Conservation (phyloP, 2,113 vertebrate species). For the Trematocara marginatum region DNA sequence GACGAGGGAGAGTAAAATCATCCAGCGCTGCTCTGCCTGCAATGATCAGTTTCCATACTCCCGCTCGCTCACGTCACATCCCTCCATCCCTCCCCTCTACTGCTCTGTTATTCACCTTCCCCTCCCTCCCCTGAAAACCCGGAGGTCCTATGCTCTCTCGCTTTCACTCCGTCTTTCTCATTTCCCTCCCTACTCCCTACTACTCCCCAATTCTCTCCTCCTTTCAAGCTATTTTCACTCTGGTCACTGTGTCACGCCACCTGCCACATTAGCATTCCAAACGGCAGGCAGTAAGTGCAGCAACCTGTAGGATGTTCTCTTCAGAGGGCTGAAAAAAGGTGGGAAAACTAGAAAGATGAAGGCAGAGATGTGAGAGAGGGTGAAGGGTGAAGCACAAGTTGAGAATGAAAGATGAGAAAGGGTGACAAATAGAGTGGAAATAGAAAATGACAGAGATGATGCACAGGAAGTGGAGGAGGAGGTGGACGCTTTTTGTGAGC, state of each 20-base stretch:
- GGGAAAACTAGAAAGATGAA: background rate
- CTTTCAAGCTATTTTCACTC: background rate
- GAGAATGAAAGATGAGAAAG: background rate
- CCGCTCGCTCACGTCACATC: conserved; percentile 53
- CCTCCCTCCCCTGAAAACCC: conserved; percentile 13
- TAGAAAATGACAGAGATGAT: background rate
- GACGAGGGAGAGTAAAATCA: conserved; percentile 13
- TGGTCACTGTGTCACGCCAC: background rate
- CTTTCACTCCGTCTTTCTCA: background rate
- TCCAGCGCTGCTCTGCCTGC: conserved; percentile 45
- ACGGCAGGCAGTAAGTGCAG: background rate
- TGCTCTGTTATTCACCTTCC: conserved; percentile 12
- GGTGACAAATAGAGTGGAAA: background rate
- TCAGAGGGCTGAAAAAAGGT: background rate
- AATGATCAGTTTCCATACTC: conserved; percentile 68
- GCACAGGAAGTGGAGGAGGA: background rate
- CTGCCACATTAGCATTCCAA: background rate
- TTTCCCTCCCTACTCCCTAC: background rate
- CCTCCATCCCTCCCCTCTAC: conserved; percentile 17
- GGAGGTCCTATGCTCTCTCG: background rate
- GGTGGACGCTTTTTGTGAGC: background rate
- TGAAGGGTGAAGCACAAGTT: background rate
- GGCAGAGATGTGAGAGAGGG: background rate
- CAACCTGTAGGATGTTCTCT: conserved; percentile 24
- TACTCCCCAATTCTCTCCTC: background rate